Conservation (phyloP, 2,113 vertebrate genomes). For the Carollia perspicillata region DNA sequence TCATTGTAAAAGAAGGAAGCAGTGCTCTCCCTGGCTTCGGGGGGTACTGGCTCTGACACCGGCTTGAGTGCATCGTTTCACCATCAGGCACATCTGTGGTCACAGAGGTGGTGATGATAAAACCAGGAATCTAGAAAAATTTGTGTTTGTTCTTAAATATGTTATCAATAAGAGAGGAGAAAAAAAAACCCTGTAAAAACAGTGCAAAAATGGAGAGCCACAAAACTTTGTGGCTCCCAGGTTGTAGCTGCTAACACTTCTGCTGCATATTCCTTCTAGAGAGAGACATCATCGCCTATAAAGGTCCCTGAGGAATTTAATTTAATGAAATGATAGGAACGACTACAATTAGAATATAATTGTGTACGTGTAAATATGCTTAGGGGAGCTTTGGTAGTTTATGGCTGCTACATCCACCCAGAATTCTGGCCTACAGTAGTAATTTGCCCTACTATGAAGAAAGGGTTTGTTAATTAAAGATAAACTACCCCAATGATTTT, state of each 20-base stretch:
- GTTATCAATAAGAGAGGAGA: background rate
- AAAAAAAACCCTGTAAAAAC: background rate
- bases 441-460: constrained; percentile 47
- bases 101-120: background rate
- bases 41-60: background rate
- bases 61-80: background rate
- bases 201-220: background rate
- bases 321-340: constrained; percentile 47
- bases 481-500: constrained; percentile 50
- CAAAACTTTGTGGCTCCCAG: background rate
- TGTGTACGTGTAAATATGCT: constrained; percentile 55
- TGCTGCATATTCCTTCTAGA: background rate
- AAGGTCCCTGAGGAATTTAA: constrained; percentile 30
- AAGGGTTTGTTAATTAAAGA: constrained; percentile 62
- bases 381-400: constrained; percentile 53
- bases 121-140: background rate
- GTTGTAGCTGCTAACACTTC: background rate
- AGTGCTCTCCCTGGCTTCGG: background rate
- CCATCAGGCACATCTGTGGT: background rate
- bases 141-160: background rate
- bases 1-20: background rate
- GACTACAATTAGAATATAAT: constrained; percentile 67
- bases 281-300: background rate
- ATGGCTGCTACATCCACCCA: constrained; percentile 6
- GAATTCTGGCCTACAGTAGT: constrained; percentile 60